Percentiles rank a stretch among this genome's conserved stretches.
Conservation (phyloP, 2,797 vertebrate genomes). For the Silurus lanzhouensis region DNA sequence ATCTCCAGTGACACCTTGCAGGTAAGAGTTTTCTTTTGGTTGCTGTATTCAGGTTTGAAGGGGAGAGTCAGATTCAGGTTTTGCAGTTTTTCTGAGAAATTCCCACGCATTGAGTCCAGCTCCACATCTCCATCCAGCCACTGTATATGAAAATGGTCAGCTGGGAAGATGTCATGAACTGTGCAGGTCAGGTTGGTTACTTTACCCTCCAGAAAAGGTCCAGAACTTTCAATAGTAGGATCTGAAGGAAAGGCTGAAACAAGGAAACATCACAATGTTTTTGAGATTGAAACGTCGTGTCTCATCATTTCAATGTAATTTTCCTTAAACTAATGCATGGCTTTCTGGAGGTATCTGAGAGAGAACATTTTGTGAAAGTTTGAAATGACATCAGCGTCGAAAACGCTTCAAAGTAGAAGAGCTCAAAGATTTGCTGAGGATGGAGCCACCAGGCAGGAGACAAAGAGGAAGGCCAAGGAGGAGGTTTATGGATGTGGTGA, state of each 20-base stretch:
- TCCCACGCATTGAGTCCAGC: constrained; percentile 28
- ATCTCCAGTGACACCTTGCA: constrained; percentile 75
- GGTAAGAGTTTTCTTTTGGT: constrained; percentile 69
- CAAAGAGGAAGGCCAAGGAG: no score
- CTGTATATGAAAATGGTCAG: constrained; percentile 68
- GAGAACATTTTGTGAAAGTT: constrained; percentile 6
- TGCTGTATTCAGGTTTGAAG: constrained; percentile 58
- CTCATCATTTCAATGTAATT: constrained; percentile 14
- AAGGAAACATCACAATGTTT: not conserved
- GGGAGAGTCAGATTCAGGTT: constrained; percentile 62
- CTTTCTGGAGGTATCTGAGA: not conserved
- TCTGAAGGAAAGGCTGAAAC: constrained; percentile 81
- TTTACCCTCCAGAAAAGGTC: constrained; percentile 65
- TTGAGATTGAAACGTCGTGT: not conserved
- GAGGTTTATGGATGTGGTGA: no score
- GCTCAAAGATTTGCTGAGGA: not conserved
- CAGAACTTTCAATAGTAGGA: constrained; percentile 72
- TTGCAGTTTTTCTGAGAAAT: constrained; percentile 63
- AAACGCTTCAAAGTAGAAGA: constrained; percentile 6
- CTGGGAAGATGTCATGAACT: constrained; percentile 74
- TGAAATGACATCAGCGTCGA: not conserved
- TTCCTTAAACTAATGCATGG: not conserved
- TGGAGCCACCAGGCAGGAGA: no score
- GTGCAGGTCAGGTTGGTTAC: constrained; percentile 68
- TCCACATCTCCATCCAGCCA: constrained; percentile 63